Evolutionary conservation across 1,140 invertebrate species (phyloP).

Genomic region (Ericerus pela): DNA sequence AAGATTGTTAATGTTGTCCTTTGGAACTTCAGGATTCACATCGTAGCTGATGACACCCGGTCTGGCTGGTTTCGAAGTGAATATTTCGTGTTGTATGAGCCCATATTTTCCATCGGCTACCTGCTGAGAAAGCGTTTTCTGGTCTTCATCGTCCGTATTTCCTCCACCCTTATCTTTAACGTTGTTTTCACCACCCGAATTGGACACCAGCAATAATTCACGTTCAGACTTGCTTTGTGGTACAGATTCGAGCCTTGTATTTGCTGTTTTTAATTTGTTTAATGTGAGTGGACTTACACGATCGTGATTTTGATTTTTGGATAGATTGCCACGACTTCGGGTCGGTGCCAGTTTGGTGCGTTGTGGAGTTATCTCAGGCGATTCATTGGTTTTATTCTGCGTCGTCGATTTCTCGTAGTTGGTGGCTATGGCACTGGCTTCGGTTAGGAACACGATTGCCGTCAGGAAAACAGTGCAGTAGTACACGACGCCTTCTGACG

Average conservation of each 20-base stretch:
- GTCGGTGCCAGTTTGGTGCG: background rate
- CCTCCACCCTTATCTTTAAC: constrained; percentile 19
- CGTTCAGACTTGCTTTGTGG: background rate
- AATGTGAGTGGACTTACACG: background rate
- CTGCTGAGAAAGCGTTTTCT: constrained; percentile 67
- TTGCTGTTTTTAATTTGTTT: background rate
- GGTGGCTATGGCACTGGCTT: constrained; percentile 4
- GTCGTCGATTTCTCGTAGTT: constrained; percentile 1
- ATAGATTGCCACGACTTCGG: background rate
- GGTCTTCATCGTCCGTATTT: constrained; percentile 46
- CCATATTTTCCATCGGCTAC: constrained; percentile 79
- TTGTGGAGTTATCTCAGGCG: background rate
- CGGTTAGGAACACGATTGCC: background rate
- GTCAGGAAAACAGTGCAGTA: constrained; percentile 5
- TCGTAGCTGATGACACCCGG: constrained; percentile 68
- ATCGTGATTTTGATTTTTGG: constrained; percentile 3
- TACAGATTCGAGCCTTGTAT: background rate
- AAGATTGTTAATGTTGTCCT: constrained; percentile 58
- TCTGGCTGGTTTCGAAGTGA: constrained; percentile 44
- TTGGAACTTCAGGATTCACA: constrained; percentile 56
- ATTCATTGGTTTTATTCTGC: background rate
- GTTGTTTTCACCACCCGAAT: constrained; percentile 9
- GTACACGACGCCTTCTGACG: background rate
- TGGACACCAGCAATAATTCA: background rate
- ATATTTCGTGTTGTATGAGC: constrained; percentile 69